These are phyloP conservation scores for Vicugna pacos DNA, from an alignment of 2,113 vertebrate genomes.

Conservation along the genomic window DNA sequence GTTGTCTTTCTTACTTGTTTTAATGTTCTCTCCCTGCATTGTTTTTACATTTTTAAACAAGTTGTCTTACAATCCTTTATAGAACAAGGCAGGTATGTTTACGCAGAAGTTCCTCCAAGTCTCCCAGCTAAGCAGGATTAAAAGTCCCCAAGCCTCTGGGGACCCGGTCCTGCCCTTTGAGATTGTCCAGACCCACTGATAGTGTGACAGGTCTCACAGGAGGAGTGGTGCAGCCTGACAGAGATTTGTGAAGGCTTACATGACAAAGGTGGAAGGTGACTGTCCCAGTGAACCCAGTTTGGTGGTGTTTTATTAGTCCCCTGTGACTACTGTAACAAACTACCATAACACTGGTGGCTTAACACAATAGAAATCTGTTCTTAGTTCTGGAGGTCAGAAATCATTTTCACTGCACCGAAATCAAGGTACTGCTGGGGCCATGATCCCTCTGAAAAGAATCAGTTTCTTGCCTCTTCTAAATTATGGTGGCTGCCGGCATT, in stretches of 20 bases:
- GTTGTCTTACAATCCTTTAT: not conserved
- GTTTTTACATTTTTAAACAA: constrained; percentile 6
- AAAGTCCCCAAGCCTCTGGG: not conserved
- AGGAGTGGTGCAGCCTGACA: not conserved
- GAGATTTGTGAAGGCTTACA: not conserved
- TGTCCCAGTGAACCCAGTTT: not conserved
- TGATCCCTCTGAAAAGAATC: not conserved
- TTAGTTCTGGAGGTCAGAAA: not conserved
- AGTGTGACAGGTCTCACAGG: not conserved
- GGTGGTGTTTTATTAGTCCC: not conserved
- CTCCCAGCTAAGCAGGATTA: not conserved
- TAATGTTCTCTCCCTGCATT: not conserved
- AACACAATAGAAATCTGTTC: not conserved
- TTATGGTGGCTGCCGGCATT: not conserved
- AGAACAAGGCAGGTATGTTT: not conserved
- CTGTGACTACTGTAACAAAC: not conserved
- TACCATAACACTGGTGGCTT: not conserved
- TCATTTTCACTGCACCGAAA: not conserved
- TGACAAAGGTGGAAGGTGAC: not conserved
- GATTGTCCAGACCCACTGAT: not conserved
- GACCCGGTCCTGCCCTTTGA: not conserved
- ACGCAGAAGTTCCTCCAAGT: not conserved
- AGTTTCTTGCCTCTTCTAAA: not conserved
- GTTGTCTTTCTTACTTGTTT: constrained; percentile 15
- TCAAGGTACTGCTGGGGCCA: not conserved